Conservation (phyloP, 2,113 vertebrate genomes). For the Ploceus nigricollis region DNA sequence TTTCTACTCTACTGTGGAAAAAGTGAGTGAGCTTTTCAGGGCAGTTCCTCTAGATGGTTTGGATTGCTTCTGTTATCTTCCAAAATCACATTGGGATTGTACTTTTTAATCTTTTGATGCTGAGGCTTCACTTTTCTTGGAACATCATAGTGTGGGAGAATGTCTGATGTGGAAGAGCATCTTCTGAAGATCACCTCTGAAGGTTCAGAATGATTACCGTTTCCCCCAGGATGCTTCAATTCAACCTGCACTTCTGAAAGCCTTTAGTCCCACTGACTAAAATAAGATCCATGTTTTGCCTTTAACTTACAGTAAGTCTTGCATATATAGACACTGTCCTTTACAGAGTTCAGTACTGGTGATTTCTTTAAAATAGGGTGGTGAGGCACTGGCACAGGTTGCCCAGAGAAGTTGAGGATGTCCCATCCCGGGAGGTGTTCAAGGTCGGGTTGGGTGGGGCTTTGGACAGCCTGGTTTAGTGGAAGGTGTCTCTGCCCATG, state of each 20-base stretch:
- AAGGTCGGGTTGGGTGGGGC: neutral
- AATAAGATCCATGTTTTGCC: neutral
- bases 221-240: neutral
- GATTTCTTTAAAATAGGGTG: neutral
- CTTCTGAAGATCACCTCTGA: neutral
- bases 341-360: neutral
- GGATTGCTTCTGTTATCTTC: neutral
- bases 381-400: too few species aligned
- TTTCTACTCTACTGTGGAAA: neutral
- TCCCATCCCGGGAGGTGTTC: neutral
- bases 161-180: neutral
- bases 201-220: neutral
- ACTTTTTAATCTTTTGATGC: neutral
- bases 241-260: neutral
- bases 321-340: neutral
- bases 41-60: neutral
- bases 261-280: neutral
- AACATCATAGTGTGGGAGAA: accelerated
- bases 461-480: neutral
- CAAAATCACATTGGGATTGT: neutral
- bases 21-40: neutral
- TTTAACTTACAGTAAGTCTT: neutral
- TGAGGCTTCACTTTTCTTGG: neutral
- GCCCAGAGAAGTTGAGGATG: too few species aligned
- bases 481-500: neutral